Conservation (phyloP, 2,888 invertebrate genomes). For the Nineta flava region DNA sequence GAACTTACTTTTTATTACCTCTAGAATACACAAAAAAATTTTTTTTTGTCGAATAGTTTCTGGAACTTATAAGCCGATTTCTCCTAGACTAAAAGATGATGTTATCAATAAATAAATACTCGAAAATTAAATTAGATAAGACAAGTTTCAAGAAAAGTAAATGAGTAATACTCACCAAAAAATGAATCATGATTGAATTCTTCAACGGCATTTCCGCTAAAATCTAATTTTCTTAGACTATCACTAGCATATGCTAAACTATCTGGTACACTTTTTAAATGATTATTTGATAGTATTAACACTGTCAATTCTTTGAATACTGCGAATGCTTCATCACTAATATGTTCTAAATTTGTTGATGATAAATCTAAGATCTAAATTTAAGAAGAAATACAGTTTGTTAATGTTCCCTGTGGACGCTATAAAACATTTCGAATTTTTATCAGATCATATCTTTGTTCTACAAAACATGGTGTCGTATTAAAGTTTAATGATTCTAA, state of each 20-base stretch:
- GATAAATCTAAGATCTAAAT: constrained; percentile 37
- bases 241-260: constrained; percentile 35
- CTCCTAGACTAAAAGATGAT: no score
- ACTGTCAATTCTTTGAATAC: constrained; percentile 33
- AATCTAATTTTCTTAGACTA: constrained; percentile 37
- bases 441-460: no score
- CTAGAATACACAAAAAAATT: no score
- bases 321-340: constrained; percentile 36
- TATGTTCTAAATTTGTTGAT: constrained; percentile 27
- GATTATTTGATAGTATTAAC: constrained; percentile 43
- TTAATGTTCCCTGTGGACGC: no score
- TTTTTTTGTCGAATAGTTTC: no score
- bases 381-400: not conserved
- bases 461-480: no score
- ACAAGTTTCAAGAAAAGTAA: not conserved
- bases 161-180: constrained; percentile 27
- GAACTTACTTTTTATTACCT: no score
- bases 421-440: no score
- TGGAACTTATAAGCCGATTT: no score
- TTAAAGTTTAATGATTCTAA: no score
- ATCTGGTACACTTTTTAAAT: constrained; percentile 39
- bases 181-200: constrained; percentile 42
- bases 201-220: constrained; percentile 43
- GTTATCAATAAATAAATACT: no score
- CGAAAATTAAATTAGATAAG: no score